Evolutionary conservation across 2,113 vertebrate species (phyloP), one percentile per base, ranked within the genome.

Genomic region (Syngnathus scovelli): DNA sequence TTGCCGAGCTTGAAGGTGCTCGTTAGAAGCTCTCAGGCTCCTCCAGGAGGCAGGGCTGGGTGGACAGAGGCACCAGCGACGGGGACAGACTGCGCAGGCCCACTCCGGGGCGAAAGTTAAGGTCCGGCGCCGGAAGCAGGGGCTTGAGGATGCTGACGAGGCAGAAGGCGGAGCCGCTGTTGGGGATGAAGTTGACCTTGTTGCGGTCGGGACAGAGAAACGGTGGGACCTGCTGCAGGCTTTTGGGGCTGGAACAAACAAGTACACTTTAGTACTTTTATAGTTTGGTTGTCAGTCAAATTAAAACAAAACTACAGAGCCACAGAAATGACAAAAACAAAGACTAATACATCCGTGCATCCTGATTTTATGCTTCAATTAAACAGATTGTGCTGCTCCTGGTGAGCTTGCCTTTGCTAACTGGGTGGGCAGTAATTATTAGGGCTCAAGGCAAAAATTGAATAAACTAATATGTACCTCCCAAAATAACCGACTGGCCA

Each of bases 121-220:
- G 94, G 86, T 98, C 95, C 76, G 93, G 94, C 12, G 94, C 94
- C 54, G 96, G 95, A 55, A 96, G 93, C 70, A 98, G 90, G 19
- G 97, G 97, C 87, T 99, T 99, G 75, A 99, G 93, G 88, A 98
- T 99, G 89, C 96, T 98, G 89, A 99, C 97, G n/a, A 98, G 93
- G 92, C 97, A 99, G 92, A 99, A 99, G 70, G 97, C 97, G 48
- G 97, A 99, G 79, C 96, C 96, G 54, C 96, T 99, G 90, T 99
- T 99, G 56, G 97, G 96, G 89, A 99, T 98, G 91, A 99, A 99
- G 93, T 99, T 99, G 83, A 99, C 97, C 90, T 99, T 99, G 92
- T 99, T 99, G 88, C 96, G 95, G 92, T 99, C 97, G n/a, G 97
- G 97, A 81, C 96, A 96, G 78, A 98, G 93, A 90, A 98, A 98